A percentile compares a stretch with the other conserved stretches of the same genome.
Evolutionary conservation across 2,888 invertebrate genomes (phyloP).

Genomic region (Phortica okadai): DNA sequence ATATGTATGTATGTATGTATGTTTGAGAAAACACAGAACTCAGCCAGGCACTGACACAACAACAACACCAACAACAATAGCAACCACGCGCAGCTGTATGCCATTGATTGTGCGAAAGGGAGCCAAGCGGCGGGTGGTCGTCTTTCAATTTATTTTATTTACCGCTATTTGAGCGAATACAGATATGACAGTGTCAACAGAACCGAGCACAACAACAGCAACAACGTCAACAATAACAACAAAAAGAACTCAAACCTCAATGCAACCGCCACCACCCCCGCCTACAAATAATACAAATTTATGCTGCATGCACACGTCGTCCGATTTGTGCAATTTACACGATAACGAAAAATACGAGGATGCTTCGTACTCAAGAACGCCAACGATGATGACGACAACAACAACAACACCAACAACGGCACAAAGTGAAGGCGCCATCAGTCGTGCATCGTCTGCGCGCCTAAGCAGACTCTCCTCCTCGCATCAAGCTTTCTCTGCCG

Average conservation of each 20-base stretch:
- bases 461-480: not conserved
- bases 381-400: constrained; percentile 10
- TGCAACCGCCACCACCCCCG: constrained; percentile 38
- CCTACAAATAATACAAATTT: constrained; percentile 50
- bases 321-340: constrained; percentile 21
- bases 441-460: constrained; percentile 14
- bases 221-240: constrained; percentile 34
- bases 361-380: not conserved
- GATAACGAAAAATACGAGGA: constrained; percentile 1
- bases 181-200: constrained; percentile 55
- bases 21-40: not conserved
- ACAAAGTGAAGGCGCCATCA: constrained; percentile 7
- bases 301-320: constrained; percentile 61
- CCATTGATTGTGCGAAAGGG: not conserved
- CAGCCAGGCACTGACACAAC: too few species aligned
- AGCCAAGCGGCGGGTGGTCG: constrained; percentile 32
- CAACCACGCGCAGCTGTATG: not conserved
- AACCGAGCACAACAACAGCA: constrained; percentile 37
- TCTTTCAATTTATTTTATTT: constrained; percentile 69
- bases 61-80: not conserved
- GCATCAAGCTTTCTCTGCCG: not conserved
- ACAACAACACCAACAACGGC: constrained; percentile 26
- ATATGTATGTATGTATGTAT: not conserved
- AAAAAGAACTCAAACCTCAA: constrained; percentile 17
- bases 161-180: constrained; percentile 56